Conservation (phyloP, 2,888 invertebrate species). For the Cloeon dipterum region DNA sequence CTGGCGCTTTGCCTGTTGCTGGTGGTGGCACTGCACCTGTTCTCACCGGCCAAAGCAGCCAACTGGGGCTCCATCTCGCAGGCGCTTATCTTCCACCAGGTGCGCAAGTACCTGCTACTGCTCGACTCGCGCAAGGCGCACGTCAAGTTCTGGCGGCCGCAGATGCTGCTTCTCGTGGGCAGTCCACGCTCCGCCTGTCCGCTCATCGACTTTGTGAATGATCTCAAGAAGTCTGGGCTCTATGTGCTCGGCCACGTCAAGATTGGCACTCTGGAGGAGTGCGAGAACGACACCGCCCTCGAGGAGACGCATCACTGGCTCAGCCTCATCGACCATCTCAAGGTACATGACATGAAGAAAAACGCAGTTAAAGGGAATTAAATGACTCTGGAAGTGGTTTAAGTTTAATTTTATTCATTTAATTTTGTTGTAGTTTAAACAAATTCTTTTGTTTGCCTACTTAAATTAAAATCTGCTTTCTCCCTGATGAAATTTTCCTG, state of each 20-base stretch:
- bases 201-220: constrained; percentile 90
- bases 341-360: no score
- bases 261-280: constrained; percentile 19
- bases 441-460: no score
- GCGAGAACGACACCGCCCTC: constrained; percentile 39
- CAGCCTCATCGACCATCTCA: constrained; percentile 80
- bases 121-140: constrained; percentile 92
- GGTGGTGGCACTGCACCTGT: constrained; percentile 69
- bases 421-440: no score
- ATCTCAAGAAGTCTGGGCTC: constrained; percentile 82
- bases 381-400: no score
- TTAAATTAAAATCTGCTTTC: no score
- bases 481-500: no score
- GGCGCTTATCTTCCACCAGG: constrained; percentile 98
- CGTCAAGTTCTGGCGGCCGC: constrained; percentile 98
- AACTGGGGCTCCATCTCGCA: constrained; percentile 96
- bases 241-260: constrained; percentile 75
- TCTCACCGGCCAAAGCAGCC: constrained; percentile 55
- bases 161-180: constrained; percentile 77
- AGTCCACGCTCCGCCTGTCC: constrained; percentile 80
- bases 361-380: no score
- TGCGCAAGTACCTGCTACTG: constrained; percentile 83
- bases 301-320: constrained; percentile 77
- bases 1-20: constrained; percentile 65
- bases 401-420: no score